Percentiles rank a stretch among this genome's conserved stretches.
phyloP scores from a whole-genome alignment of 2,113 vertebrate genomes.

The Microtus oregoni region DNA sequence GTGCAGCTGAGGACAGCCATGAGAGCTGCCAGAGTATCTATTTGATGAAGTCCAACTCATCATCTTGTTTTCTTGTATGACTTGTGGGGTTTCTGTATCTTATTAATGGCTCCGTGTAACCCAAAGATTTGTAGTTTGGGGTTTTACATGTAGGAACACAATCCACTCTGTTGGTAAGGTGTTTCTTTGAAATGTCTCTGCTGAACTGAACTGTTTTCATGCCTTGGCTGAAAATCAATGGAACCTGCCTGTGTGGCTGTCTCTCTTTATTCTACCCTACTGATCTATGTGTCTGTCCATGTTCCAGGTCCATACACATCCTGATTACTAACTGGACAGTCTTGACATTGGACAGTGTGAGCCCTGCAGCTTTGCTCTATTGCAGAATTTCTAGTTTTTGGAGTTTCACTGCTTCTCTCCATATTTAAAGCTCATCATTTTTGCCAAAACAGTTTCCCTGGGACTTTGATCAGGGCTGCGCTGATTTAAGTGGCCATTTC shows the following conservation, averaged over 20 bases:
- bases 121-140: no score
- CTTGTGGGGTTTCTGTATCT: neutral
- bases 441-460: neutral
- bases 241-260: neutral
- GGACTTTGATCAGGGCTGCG: neutral
- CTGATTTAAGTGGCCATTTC: fast-evolving
- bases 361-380: neutral
- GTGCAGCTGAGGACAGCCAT: neutral
- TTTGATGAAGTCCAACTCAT: neutral
- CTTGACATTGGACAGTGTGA: neutral
- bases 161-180: no score
- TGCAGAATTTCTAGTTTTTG: neutral
- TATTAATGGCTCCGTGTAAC: neutral
- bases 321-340: neutral
- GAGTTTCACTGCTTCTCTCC: neutral
- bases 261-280: neutral
- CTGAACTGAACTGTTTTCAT: fast-evolving
- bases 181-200: neutral
- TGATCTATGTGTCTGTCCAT: no score
- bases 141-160: neutral
- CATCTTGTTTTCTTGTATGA: neutral
- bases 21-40: neutral
- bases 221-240: neutral
- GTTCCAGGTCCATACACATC: neutral
- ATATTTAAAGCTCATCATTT: neutral